Percentiles rank a stretch among this genome's conserved stretches.
These are phyloP conservation scores for Mechanitis mazaeus DNA, from an alignment of 2,888 invertebrate species.

Conservation along the genomic window DNA sequence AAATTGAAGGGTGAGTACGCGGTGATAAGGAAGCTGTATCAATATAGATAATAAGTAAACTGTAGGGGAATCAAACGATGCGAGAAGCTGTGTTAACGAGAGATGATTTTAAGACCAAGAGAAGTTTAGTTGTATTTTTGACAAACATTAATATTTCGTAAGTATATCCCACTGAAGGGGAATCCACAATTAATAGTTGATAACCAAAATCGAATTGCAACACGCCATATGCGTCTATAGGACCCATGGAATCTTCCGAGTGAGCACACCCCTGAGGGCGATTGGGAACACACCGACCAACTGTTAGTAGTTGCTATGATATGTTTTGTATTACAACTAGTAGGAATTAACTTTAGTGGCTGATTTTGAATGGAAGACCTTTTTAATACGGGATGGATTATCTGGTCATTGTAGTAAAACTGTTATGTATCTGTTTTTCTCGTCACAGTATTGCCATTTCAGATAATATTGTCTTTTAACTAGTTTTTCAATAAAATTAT, in stretches of 20 bases:
- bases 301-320: conserved; percentile 62
- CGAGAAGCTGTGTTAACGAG: neutral
- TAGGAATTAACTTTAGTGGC: conserved; percentile 29
- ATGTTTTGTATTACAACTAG: conserved; percentile 46
- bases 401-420: neutral
- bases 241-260: conserved; percentile 31
- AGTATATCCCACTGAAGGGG: neutral
- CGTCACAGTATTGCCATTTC: neutral
- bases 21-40: conserved; percentile 6
- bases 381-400: neutral
- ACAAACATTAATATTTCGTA: too few species aligned
- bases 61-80: neutral
- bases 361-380: conserved; percentile 15
- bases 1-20: conserved; percentile 1
- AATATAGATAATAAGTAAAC: conserved; percentile 5
- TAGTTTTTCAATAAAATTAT: too few species aligned
- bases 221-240: conserved; percentile 41
- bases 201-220: conserved; percentile 49
- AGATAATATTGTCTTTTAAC: too few species aligned
- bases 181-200: conserved; percentile 36
- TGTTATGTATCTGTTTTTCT: neutral
- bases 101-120: neutral
- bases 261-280: conserved; percentile 51
- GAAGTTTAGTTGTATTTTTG: too few species aligned
- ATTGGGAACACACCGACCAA: conserved; percentile 45